Base-by-base conservation (phyloP, 2,888 invertebrate species). In the Melitaea athalia region DNA sequence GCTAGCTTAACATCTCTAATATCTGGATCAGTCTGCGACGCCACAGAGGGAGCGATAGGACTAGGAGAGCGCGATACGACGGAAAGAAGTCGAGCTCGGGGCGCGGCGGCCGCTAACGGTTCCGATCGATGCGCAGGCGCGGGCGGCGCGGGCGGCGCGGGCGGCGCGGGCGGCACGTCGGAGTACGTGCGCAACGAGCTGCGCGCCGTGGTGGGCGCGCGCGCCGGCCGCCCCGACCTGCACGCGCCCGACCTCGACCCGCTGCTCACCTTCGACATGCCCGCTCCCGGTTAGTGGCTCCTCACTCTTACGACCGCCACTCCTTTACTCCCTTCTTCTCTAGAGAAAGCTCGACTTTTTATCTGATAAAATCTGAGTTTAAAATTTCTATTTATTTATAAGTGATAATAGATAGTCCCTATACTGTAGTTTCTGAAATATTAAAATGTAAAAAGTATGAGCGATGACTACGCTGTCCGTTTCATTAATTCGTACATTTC, bases 171-270 rank as follows among this genome's bases (percentile, higher is more conserved):
- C 81, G 95, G 94, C 85, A 94, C 95, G 70, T 97, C 97, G 63
- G 98, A 98, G 91, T 98, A 96, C 90, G 98, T 98, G 77, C 95
- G 98, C 81, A 97, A 98, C 91, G 98, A 98, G 90, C 92, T 98
- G 81, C 94, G 98, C 78, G 97, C 97, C 61, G 96, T 97, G 73
- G 98, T 98, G 70, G 97, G 96, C 76, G 97, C 97, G 65, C 94
- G 98, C 81, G 96, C 96, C 47, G 92, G 93, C 76, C 93, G 83
- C 77, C 92, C 87, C 82, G 91, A 87, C 77, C 80, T 89, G 77
- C 92, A 89, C 82, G 84, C 86, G 67, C 94, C 94, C 68, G 96
- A 96, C 82, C 93, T 96, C 80, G 96, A 96, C 82, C 94, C 95
- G 64, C 93, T 96, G 77, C 93, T 96, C 84, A 93, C 91, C 79